Evolutionary conservation across 2,113 vertebrate species (phyloP).

Genomic region (Opisthocomus hoazin): DNA sequence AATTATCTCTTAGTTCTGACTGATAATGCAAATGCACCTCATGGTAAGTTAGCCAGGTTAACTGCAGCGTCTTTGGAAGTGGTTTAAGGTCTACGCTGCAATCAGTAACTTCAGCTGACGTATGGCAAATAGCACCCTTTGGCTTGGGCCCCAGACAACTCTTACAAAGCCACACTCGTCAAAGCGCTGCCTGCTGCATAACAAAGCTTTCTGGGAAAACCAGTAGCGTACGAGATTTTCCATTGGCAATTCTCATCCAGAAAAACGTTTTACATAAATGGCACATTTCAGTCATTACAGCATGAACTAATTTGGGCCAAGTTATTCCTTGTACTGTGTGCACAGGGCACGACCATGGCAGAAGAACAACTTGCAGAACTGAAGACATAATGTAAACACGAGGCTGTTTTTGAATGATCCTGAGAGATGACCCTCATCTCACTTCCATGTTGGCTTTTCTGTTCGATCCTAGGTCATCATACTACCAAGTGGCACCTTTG

Average conservation of each 20-base stretch:
- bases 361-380: not conserved
- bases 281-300: not conserved
- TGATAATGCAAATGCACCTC: not conserved
- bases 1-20: not conserved
- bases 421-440: not conserved
- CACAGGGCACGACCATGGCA: not conserved
- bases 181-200: not conserved
- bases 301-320: not conserved
- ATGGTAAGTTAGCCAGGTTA: not conserved
- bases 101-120: not conserved
- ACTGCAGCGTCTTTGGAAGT: not conserved
- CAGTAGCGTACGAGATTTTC: not conserved
- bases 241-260: not conserved
- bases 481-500: not conserved
- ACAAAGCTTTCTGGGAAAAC: not conserved
- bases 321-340: not conserved
- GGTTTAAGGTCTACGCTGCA: not conserved
- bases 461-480: not conserved
- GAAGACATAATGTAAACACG: not conserved
- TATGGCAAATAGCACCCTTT: not conserved
- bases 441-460: not conserved
- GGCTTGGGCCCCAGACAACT: not conserved
- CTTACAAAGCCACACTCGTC: not conserved
- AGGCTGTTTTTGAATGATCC: not conserved
- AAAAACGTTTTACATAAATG: not conserved